Evolutionary conservation across 92 coral and sea anemone genomes (phyloP).

Genomic region (Parazoanthus atlanticus): DNA sequence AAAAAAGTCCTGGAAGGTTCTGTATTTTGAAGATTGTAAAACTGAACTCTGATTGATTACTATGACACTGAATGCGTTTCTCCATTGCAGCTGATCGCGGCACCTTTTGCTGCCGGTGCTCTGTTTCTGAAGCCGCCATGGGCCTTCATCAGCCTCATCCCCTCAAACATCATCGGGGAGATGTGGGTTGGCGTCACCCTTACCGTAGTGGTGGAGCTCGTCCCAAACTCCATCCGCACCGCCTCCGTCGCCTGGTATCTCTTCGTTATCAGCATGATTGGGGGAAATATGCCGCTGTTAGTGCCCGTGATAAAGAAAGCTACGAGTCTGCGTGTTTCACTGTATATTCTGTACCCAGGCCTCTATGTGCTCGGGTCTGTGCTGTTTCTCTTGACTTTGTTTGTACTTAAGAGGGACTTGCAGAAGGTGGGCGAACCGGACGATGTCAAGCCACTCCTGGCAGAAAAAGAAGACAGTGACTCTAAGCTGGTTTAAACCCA

Average conservation of each 20-base stretch:
- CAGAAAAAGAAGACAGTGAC: slow-evolving; percentile 42
- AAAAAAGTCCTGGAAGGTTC: too few species aligned
- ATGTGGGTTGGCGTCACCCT: slow-evolving; percentile 99
- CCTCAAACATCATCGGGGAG: slow-evolving; percentile 91
- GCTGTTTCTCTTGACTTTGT: slow-evolving; percentile 83
- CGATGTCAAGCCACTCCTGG: slow-evolving; percentile 60
- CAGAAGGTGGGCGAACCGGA: slow-evolving; percentile 52
- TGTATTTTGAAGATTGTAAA: neutral
- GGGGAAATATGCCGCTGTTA: slow-evolving; percentile 87
- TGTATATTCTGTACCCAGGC: slow-evolving; percentile 89
- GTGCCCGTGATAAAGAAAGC: slow-evolving; percentile 81
- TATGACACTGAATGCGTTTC: neutral
- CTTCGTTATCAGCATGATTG: slow-evolving; percentile 88
- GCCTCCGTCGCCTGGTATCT: slow-evolving; percentile 88
- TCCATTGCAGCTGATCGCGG: slow-evolving; percentile 76
- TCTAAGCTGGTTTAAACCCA: slow-evolving; percentile 4
- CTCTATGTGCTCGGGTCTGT: slow-evolving; percentile 88
- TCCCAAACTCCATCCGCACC: slow-evolving; percentile 84
- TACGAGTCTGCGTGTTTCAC: slow-evolving; percentile 80
- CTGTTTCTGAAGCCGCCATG: slow-evolving; percentile 87
- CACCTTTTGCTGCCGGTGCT: slow-evolving; percentile 98
- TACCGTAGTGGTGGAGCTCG: slow-evolving; percentile 93
- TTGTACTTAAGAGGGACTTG: slow-evolving; percentile 86
- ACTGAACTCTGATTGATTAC: neutral
- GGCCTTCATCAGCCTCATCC: slow-evolving; percentile 91